Base-by-base conservation (phyloP, 2,888 invertebrate species). In the Euproctis similis region DNA sequence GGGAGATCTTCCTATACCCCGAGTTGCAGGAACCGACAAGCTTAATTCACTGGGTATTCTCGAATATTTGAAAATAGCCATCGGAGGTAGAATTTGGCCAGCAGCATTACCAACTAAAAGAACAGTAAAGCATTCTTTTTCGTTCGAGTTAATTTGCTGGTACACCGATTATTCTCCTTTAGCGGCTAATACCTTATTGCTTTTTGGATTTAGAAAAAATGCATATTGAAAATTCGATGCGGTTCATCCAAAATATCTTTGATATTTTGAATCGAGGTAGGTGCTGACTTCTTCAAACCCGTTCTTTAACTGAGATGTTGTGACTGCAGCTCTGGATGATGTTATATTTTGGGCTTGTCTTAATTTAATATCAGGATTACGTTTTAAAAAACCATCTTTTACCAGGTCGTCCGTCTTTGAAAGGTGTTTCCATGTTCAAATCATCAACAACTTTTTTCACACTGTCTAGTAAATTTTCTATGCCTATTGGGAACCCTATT, bases 151-250 rank as follows among this genome's bases (percentile, higher is more conserved):
- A 27, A 34, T 28, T 28, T 38, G 17, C 14, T 26, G 31, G 29
- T 39, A 43, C 9, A 41, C 37, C 1, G 26, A 25, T 34, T 34
- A 37, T 31, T 36, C 36, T 1, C 25, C 17, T 26, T 26, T 26
- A 11, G 28, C 23, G 34, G 36, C 38, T 31, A 41, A 20, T 8
- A 39, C 44, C 20, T 38, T 36, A 10, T 26, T 30, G 4, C 29
- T 38, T 28, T 39, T 42, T 10, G 38, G 37, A 32, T 34, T 31
- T 2, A 42, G 28, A 28, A 39, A 42, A 42, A 45, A 42, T 30
- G 36, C 42, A 26, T 30, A 31, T 42, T 42, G 28, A 36, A 42
- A 26, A 30, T 31, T 28, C 28, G 6, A n/a, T 23, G 28, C 23
- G 23, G 35, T 21, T 35, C 39, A 17, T 7, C 13, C 23, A 35